phyloP scores from a whole-genome alignment of 2,888 invertebrate species.

The Ophonus ardosiacus region DNA sequence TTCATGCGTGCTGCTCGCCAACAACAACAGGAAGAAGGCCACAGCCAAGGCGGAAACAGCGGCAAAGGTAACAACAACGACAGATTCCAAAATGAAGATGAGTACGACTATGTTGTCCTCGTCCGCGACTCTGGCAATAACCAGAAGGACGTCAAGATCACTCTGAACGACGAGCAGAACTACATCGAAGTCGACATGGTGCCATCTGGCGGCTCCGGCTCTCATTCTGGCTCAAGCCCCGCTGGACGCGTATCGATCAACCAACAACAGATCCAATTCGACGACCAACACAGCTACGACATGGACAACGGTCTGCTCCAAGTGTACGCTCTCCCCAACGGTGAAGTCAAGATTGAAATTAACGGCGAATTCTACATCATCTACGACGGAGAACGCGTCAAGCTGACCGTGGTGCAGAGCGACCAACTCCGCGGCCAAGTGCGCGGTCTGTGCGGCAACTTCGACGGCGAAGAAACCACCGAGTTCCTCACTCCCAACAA shows the following conservation, averaged over 20 bases:
- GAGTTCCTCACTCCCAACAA: constrained; percentile 81
- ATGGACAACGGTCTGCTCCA: constrained; percentile 75
- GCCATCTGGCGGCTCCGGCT: constrained; percentile 65
- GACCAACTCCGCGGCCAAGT: constrained; percentile 78
- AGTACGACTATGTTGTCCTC: constrained; percentile 73
- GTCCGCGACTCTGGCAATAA: constrained; percentile 73
- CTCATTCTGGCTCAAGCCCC: constrained; percentile 65
- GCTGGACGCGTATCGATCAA: constrained; percentile 70
- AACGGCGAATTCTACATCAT: constrained; percentile 76
- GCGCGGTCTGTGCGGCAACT: constrained; percentile 83
- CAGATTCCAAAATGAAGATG: constrained; percentile 52
- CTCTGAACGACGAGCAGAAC: constrained; percentile 70
- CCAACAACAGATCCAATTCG: constrained; percentile 72
- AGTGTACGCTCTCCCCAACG: constrained; percentile 75
- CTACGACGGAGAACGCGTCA: constrained; percentile 80
- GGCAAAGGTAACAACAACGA: constrained; percentile 65
- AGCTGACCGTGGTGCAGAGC: constrained; percentile 70
- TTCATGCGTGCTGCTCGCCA: constrained; percentile 67
- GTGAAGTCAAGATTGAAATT: constrained; percentile 79
- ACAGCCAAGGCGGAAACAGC: no score
- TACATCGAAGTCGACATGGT: constrained; percentile 73
- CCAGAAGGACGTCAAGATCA: constrained; percentile 75
- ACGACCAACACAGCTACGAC: constrained; percentile 70
- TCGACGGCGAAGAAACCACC: constrained; percentile 79
- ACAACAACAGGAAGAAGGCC: constrained; percentile 16